phyloP scores from a whole-genome alignment of 2,797 vertebrate genomes.

The Siniperca obscura region DNA sequence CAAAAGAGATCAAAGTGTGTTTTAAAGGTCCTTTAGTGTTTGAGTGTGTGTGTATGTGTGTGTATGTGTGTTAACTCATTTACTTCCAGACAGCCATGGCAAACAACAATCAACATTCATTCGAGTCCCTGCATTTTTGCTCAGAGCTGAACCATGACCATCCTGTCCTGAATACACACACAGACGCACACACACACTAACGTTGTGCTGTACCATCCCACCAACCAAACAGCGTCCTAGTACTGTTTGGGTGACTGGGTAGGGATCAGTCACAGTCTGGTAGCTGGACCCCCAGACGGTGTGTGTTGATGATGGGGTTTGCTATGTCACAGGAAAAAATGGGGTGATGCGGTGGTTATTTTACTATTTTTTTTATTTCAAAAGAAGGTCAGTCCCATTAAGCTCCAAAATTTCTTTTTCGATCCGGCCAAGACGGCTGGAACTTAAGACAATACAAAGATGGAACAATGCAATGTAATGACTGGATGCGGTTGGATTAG shows the following conservation, averaged over 20 bases:
- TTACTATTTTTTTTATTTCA: conserved; percentile 38
- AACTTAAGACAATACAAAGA: conserved; percentile 59
- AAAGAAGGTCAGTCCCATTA: conserved; percentile 54
- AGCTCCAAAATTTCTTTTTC: conserved; percentile 40
- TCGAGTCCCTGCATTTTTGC: conserved; percentile 47
- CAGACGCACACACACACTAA: conserved; percentile 20
- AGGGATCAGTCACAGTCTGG: conserved; percentile 78
- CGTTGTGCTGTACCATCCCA: conserved; percentile 34
- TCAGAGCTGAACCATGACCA: conserved; percentile 63
- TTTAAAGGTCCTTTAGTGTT: conserved; percentile 25
- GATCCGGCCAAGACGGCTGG: conserved; percentile 31
- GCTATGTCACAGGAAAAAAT: conserved; percentile 51
- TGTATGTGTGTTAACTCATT: conserved; percentile 35
- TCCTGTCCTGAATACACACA: conserved; percentile 48
- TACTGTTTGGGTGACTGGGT: conserved; percentile 71
- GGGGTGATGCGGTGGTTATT: conserved; percentile 30
- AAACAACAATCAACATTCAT: conserved; percentile 46
- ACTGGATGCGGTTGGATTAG: conserved; percentile 72
- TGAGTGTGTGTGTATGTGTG: conserved; percentile 25
- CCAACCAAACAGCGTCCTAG: conserved; percentile 45
- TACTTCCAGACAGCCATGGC: conserved; percentile 54
- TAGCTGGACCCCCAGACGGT: conserved; percentile 62
- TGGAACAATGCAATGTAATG: conserved; percentile 62
- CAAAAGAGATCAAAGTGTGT: conserved; percentile 46
- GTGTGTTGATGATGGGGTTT: conserved; percentile 46